phyloP scores from a whole-genome alignment of 2,888 invertebrate species.

The Cryptus armator region DNA sequence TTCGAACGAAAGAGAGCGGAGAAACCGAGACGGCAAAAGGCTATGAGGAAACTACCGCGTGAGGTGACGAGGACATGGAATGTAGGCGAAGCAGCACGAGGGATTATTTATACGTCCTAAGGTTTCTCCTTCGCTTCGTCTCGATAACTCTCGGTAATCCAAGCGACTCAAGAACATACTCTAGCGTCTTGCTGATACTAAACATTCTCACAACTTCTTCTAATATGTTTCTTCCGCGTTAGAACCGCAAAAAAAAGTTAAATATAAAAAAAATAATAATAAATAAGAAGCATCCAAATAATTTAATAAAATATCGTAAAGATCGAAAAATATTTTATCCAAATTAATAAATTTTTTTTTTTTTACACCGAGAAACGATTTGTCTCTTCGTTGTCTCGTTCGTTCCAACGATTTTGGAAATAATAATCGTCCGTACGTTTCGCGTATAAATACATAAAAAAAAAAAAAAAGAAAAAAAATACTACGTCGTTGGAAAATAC shows the following conservation, averaged over 20 bases:
- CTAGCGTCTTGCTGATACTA: conserved; percentile 50
- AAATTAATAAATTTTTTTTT: background rate
- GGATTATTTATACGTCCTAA: conserved; percentile 80
- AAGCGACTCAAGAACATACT: conserved; percentile 34
- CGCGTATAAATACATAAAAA: background rate
- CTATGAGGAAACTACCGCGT: conserved; percentile 38
- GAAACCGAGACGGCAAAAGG: conserved; percentile 37
- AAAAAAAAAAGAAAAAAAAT: background rate
- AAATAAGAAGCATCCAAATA: too few species aligned
- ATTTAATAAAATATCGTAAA: too few species aligned
- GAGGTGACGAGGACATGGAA: conserved; percentile 75
- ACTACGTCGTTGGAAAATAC: conserved; percentile 38
- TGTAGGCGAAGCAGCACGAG: conserved; percentile 77
- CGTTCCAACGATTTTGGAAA: background rate
- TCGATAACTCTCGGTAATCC: conserved; percentile 75
- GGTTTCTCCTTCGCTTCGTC: conserved; percentile 80
- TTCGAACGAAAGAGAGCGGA: background rate
- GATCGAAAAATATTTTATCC: too few species aligned
- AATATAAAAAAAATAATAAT: background rate
- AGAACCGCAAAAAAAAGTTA: background rate
- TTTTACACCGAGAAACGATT: background rate
- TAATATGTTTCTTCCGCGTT: background rate
- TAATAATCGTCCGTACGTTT: background rate
- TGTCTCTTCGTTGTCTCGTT: background rate
- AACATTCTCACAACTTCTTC: conserved; percentile 35